phyloP scores from a whole-genome alignment of 2,888 invertebrate genomes.

The Sympetrum striolatum region DNA sequence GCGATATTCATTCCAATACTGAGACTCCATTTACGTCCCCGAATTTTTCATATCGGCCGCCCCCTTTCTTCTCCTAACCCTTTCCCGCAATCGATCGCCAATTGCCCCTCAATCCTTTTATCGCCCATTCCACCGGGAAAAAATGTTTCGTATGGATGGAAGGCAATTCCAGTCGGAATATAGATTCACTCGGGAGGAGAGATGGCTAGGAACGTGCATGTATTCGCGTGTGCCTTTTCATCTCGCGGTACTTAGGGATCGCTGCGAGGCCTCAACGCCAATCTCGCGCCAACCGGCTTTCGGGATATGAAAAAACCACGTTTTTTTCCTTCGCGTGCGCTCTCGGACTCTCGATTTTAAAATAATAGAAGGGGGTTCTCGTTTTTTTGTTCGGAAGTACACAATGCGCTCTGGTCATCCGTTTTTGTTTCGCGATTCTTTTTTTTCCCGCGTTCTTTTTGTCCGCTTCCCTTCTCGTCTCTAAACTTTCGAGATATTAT shows the following conservation, averaged over 20 bases:
- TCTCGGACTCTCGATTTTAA: conserved; percentile 7
- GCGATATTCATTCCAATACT: not conserved
- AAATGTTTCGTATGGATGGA: not conserved
- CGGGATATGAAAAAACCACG: not conserved
- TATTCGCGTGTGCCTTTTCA: not conserved
- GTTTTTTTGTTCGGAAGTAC: not conserved
- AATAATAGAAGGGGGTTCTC: conserved; percentile 1
- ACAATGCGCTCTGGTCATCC: conserved; percentile 1
- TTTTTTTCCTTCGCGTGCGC: not conserved
- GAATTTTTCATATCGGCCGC: not conserved
- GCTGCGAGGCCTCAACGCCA: not conserved
- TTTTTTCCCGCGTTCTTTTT: not conserved
- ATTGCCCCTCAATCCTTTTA: conserved; percentile 34
- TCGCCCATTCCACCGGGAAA: not conserved
- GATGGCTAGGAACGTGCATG: not conserved
- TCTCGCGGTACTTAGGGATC: conserved; percentile 16
- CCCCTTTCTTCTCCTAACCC: not conserved
- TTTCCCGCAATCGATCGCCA: not conserved
- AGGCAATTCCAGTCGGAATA: conserved; percentile 9
- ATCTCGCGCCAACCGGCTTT: not conserved
- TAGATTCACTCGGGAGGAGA: not conserved
- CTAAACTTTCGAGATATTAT: not conserved
- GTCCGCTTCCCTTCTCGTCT: not conserved
- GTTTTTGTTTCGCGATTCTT: not conserved
- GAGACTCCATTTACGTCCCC: not conserved